A percentile compares a stretch with the other conserved stretches of the same genome.
Evolutionary conservation across 2,797 vertebrate species (phyloP).

Genomic region (Chrosomus eos): DNA sequence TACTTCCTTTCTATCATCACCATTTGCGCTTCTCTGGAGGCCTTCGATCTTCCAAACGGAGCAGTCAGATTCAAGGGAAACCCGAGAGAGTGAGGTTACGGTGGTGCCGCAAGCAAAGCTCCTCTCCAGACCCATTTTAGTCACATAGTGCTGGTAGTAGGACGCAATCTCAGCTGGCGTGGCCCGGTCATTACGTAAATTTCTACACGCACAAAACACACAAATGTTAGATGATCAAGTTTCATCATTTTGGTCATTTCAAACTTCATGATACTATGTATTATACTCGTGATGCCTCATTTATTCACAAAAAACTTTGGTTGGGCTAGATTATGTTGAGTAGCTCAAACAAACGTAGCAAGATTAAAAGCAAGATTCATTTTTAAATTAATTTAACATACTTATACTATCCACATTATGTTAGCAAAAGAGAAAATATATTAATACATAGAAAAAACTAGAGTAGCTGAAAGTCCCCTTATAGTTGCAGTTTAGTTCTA

Average conservation of each 20-base stretch:
- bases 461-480: background rate
- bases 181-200: constrained; percentile 80
- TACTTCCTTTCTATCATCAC: background rate
- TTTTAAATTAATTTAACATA: background rate
- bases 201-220: constrained; percentile 63
- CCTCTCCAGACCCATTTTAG: constrained; percentile 75
- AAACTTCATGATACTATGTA: background rate
- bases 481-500: background rate
- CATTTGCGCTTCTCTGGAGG: constrained; percentile 30
- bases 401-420: background rate
- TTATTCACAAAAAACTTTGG: no score
- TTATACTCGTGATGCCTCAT: no score
- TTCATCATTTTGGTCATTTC: background rate
- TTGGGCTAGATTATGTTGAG: background rate
- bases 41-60: constrained; percentile 63
- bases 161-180: constrained; percentile 82
- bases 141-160: constrained; percentile 84
- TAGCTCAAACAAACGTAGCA: background rate
- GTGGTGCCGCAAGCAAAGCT: constrained; percentile 78
- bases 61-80: constrained; percentile 40
- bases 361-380: background rate
- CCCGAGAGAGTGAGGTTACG: constrained; percentile 74
- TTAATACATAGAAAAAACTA: no score
- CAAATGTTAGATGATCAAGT: background rate
- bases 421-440: background rate